Evolutionary conservation across 1,140 invertebrate genomes (phyloP), one percentile per base, ranked within the genome.

Genomic region (Apolygus lucorum): DNA sequence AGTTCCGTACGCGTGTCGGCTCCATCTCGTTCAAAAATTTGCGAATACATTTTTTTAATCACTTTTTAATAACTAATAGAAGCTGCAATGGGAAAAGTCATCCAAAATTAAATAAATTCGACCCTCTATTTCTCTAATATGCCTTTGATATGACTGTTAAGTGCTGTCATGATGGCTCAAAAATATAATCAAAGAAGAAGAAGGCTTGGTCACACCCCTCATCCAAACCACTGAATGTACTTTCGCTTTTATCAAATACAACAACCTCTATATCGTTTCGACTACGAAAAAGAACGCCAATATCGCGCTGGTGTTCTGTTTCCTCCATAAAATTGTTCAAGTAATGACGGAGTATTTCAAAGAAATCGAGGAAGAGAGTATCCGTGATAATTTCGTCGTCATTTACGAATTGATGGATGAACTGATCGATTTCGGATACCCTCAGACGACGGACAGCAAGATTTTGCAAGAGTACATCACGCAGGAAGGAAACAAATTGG

Each of bases 311-410:
- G 91, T 99, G 0, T 99, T 99, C 82, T 90, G 95, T 52, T 99
- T 99, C 81, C 80, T 99, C 24, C 96, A 99, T 81, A 99, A 99
- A 85, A 88, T 97, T 71, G 95, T 97, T 14, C 90, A 96, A 76
- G 94, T 99, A 1, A 98, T 99, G 87, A 88, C 90, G 63, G 96
- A 99, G 76, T 99, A 99, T 78, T 99, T 99, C 77, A 99, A 99
- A 82, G 97, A 99, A 80, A 79, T 99, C 4, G 97, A 99, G 82
- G 98, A 99, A 78, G 98, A 99, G 79, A 98, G 95, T 78, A 99
- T 99, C 76, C 81, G 96, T 29, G 98, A 99, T 78, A 99, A 99
- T 80, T 99, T 99, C 84, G 98, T 99, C 0, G 91, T 99, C 21
- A 97, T 99, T 73, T 99, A 99, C 78, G 98, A 99, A 80, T 81